phyloP scores from a whole-genome alignment of 53 echinoderm and acorn worm genomes.

The Hippasteria phrygiana region DNA sequence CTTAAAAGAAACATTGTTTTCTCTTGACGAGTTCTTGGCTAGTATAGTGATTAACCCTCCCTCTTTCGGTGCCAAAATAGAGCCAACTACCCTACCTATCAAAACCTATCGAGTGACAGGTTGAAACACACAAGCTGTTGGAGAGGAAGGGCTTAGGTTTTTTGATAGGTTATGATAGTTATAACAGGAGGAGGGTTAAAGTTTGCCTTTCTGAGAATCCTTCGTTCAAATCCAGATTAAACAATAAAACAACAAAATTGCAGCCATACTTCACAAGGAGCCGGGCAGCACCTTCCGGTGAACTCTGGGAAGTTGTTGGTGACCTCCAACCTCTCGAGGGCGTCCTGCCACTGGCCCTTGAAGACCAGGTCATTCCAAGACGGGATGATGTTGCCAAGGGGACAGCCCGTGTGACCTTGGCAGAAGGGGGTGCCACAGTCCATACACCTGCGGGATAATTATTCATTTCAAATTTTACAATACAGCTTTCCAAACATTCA shows the following conservation, averaged over 20 bases:
- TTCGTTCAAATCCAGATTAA: no score
- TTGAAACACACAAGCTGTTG: no score
- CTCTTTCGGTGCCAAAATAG: no score
- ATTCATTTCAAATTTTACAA: background rate
- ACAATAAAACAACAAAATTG: background rate
- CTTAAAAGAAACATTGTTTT: no score
- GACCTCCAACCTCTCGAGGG: slow-evolving; percentile 89
- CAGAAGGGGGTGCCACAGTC: slow-evolving; percentile 99
- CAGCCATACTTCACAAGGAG: slow-evolving; percentile 92
- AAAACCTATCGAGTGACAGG: no score
- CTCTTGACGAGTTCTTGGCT: no score
- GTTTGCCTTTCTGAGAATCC: no score
- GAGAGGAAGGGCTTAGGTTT: no score
- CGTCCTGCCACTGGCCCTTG: slow-evolving; percentile 94
- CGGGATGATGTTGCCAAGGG: slow-evolving; percentile 99
- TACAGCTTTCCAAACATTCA: background rate
- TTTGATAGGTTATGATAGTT: no score
- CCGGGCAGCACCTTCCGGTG: slow-evolving; percentile 97
- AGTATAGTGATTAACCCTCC: no score
- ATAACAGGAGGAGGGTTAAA: no score
- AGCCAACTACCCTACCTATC: no score
- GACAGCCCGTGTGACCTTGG: slow-evolving; percentile 96
- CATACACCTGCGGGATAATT: slow-evolving; percentile 83
- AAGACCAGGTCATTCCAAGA: slow-evolving; percentile 99
- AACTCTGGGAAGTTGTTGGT: slow-evolving; percentile 99